Evolutionary conservation across 2,797 vertebrate genomes (phyloP).

Genomic region (Simalia tracyae): DNA sequence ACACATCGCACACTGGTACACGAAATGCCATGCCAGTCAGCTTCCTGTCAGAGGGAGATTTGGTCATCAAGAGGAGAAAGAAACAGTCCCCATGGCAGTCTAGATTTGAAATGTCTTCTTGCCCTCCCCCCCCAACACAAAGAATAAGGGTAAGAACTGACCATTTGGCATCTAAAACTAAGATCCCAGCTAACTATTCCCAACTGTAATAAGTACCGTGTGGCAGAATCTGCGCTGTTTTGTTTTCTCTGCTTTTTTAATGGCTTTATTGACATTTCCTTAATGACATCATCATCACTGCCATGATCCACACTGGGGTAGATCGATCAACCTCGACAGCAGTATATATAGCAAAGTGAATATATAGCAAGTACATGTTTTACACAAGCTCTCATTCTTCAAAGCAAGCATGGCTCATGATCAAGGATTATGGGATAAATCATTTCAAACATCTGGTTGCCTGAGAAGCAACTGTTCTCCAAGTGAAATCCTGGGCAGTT

Average conservation of each 20-base stretch:
- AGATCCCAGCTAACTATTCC: neutral
- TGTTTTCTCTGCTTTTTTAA: neutral
- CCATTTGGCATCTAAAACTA: neutral
- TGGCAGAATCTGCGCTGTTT: neutral
- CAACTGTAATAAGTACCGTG: neutral
- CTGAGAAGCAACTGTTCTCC: neutral
- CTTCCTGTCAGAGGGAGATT: conserved; percentile 73
- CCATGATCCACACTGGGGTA: neutral
- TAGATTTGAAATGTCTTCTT: neutral
- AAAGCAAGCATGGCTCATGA: neutral
- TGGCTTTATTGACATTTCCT: neutral
- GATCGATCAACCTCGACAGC: neutral
- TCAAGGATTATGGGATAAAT: neutral
- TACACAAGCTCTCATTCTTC: neutral
- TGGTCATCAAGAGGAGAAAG: neutral
- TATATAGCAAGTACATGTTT: neutral
- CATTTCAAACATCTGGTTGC: neutral
- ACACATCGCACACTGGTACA: conserved; percentile 86
- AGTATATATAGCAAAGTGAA: neutral
- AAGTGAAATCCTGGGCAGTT: neutral
- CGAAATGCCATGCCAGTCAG: conserved; percentile 92
- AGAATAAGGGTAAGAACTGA: neutral
- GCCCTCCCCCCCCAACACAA: neutral
- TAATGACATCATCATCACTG: neutral
- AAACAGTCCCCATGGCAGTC: neutral